phyloP scores from a whole-genome alignment of 2,797 vertebrate species.

The Lepilemur ruficaudatus region DNA sequence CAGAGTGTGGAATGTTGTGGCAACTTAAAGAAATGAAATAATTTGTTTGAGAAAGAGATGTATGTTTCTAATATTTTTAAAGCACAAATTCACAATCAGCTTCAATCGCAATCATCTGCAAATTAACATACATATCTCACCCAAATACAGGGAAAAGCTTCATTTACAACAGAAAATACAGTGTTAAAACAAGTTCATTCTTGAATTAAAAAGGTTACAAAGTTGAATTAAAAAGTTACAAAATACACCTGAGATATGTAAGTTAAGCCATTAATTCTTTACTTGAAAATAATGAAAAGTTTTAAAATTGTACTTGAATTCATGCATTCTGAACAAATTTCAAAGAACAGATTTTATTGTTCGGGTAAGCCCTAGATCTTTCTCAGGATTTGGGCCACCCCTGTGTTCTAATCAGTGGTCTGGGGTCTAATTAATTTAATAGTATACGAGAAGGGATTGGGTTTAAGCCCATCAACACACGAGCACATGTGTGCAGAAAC shows the following conservation, averaged over 20 bases:
- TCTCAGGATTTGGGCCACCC: neutral
- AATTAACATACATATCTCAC: slow-evolving; percentile 1
- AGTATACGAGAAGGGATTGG: neutral
- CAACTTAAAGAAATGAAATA: slow-evolving; percentile 48
- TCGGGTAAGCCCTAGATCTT: neutral
- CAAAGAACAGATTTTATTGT: neutral
- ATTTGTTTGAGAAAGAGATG: slow-evolving; percentile 3
- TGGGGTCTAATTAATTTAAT: neutral
- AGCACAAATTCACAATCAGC: slow-evolving; percentile 2
- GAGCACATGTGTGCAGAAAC: neutral
- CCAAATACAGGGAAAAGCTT: neutral
- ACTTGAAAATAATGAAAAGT: slow-evolving; percentile 8
- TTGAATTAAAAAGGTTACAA: slow-evolving; percentile 10
- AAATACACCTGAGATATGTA: slow-evolving; percentile 1
- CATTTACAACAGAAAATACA: neutral
- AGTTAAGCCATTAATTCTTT: neutral
- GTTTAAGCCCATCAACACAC: neutral
- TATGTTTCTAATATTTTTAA: slow-evolving; percentile 36
- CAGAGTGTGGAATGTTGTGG: slow-evolving; percentile 41
- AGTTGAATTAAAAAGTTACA: neutral
- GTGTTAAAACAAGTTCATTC: slow-evolving; percentile 34
- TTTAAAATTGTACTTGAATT: slow-evolving; percentile 3
- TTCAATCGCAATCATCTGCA: no score
- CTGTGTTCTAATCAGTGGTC: neutral
- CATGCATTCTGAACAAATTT: neutral